Percentiles rank a stretch among this genome's conserved stretches.
Conservation (phyloP, 2,797 vertebrate species). For the Cetoscarus ocellatus region DNA sequence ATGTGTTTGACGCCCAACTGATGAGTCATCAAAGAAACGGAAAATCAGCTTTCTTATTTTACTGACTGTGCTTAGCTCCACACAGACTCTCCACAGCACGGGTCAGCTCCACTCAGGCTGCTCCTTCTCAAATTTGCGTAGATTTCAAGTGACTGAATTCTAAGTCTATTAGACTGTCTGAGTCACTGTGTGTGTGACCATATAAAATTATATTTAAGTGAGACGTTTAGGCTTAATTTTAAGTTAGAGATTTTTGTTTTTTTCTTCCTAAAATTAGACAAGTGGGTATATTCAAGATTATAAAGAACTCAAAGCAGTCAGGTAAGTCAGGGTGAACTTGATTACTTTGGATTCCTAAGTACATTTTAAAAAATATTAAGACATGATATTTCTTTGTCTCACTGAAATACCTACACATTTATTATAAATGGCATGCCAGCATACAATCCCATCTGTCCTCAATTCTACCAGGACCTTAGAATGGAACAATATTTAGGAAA, state of each 20-base stretch:
- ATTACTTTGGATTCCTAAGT: neutral
- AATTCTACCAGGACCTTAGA: too few species aligned
- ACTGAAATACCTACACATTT: too few species aligned
- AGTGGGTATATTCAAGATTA: neutral
- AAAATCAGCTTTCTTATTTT: conserved; percentile 54
- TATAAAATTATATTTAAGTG: neutral
- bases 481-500: too few species aligned
- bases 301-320: neutral
- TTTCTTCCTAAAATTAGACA: neutral
- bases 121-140: conserved; percentile 28
- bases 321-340: neutral
- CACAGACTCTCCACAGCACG: conserved; percentile 33
- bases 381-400: too few species aligned
- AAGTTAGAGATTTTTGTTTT: conserved; percentile 2
- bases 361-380: too few species aligned
- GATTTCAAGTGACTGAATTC: conserved; percentile 27
- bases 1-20: conserved; percentile 66
- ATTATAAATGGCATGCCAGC: too few species aligned
- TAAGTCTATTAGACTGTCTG: conserved; percentile 19
- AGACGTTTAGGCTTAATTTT: conserved; percentile 6
- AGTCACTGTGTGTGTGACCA: conserved; percentile 17
- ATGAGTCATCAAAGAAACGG: conserved; percentile 70
- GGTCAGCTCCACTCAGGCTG: conserved; percentile 47
- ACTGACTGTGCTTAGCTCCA: conserved; percentile 62
- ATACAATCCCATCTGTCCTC: too few species aligned